Base-by-base conservation (phyloP, 2,888 invertebrate species). In the Sinodicranocentrus sp. region DNA sequence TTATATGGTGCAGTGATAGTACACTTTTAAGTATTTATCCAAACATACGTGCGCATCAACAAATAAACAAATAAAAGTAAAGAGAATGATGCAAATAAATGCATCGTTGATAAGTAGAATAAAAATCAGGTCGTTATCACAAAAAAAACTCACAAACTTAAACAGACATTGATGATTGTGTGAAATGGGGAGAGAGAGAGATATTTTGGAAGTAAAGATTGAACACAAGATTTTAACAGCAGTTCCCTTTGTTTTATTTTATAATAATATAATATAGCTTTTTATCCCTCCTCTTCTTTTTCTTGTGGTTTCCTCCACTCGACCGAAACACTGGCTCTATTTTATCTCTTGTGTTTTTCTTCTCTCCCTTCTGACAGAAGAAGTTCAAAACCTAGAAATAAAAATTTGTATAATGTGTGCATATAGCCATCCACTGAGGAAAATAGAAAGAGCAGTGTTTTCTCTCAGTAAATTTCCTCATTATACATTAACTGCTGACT, bases 261-360 rank as follows among this genome's bases (percentile, higher is more conserved):
- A n/a, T n/a, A n/a, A n/a, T n/a, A n/a, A n/a, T n/a, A n/a, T n/a
- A n/a, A n/a, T n/a, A n/a, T n/a, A n/a, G n/a, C n/a, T n/a, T n/a
- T n/a, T n/a, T n/a, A n/a, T n/a, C n/a, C 48, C 8, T 63, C 39
- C 79, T 43, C 67, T 25, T 67, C 80, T 75, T 44, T 28, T 54
- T 54, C 57, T 68, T 82, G 73, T 68, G 73, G 82, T 54, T 75
- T 68, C 54, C 59, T 82, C 73, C 82, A 82, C 82, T 82, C 82
- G 82, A 82, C 82, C 82, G 82, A 82, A 82, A 75, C 82, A 68
- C 21, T 70, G 61, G 75, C 52, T 75, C 82, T 48, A 80, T 80
- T 80, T 80, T 73, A 80, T 54, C 80, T 68, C 68, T 70, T 48
- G 52, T 67, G 17, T 79, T 59, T 70, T 59, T 73, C 44, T 26